Percentiles rank a stretch among this genome's conserved stretches.
phyloP scores from a whole-genome alignment of 1,140 invertebrate species.

The Aphelenchoides fujianensis region DNA sequence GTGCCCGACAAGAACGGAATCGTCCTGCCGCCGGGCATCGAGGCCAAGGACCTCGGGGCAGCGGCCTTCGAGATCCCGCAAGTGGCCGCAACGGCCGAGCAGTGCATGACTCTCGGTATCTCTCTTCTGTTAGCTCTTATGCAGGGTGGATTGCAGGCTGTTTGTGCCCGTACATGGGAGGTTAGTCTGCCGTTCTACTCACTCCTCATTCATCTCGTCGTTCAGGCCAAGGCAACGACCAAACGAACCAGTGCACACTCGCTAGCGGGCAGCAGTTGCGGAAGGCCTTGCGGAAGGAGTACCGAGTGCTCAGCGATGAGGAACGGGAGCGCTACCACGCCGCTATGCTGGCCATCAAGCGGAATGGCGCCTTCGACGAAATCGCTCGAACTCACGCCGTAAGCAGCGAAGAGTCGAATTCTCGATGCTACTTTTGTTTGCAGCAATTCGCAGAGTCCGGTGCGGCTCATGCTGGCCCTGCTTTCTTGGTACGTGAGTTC shows the following conservation, averaged over 20 bases:
- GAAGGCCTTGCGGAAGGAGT: conserved; percentile 47
- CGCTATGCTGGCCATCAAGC: conserved; percentile 62
- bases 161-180: conserved; percentile 13
- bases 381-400: conserved; percentile 46
- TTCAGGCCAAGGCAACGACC: conserved; percentile 40
- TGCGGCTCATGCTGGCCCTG: conserved; percentile 46
- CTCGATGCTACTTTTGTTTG: too few relatives aligned
- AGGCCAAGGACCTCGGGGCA: neutral
- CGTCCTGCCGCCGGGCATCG: neutral
- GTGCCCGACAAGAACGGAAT: neutral
- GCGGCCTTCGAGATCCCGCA: conserved; percentile 28
- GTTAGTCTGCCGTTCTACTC: too few relatives aligned
- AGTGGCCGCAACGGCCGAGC: conserved; percentile 35
- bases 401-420: too few relatives aligned
- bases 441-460: conserved; percentile 58
- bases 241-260: conserved; percentile 34
- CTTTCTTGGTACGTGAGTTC: conserved; percentile 36
- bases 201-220: conserved; percentile 25
- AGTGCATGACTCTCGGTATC: conserved; percentile 33
- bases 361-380: conserved; percentile 58
- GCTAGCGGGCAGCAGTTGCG: conserved; percentile 34
- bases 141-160: too few relatives aligned
- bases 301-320: conserved; percentile 31
- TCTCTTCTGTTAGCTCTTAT: too few relatives aligned
- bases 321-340: conserved; percentile 56